Conservation (phyloP, 2,797 vertebrate species). For the Alauda arvensis region DNA sequence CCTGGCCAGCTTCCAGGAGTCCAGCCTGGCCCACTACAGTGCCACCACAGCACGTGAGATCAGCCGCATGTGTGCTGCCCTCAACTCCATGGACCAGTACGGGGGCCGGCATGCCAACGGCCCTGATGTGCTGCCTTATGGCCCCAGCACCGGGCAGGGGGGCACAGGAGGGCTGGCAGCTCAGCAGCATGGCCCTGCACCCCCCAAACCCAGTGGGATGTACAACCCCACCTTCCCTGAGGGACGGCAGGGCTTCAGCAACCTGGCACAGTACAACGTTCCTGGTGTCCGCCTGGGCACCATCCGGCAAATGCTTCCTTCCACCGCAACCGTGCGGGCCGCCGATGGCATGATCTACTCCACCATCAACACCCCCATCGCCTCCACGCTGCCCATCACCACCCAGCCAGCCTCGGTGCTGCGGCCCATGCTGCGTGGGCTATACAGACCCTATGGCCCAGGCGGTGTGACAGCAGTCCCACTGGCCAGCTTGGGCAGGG, state of each 20-base stretch:
- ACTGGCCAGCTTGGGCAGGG: constrained; percentile 86
- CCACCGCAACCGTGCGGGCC: constrained; percentile 83
- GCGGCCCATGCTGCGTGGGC: constrained; percentile 84
- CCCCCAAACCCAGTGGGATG: constrained; percentile 78
- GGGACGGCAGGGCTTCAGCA: constrained; percentile 83
- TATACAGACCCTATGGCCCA: constrained; percentile 87
- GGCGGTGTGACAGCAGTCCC: constrained; percentile 87
- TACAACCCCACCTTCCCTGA: constrained; percentile 86
- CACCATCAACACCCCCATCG: constrained; percentile 96
- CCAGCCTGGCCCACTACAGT: constrained; percentile 95
- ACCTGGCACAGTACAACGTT: constrained; percentile 73
- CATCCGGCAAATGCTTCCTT: constrained; percentile 88
- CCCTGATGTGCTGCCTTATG: constrained; percentile 85
- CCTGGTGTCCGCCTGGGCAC: constrained; percentile 82
- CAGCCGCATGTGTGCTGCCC: constrained; percentile 96
- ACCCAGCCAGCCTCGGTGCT: constrained; percentile 92
- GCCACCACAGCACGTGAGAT: constrained; percentile 97
- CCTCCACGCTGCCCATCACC: constrained; percentile 97
- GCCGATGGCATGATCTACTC: constrained; percentile 98
- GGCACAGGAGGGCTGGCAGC: not conserved
- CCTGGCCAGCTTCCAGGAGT: constrained; percentile 82
- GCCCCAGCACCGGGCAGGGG: constrained; percentile 22
- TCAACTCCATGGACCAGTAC: constrained; percentile 94
- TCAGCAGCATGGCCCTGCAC: constrained; percentile 12
- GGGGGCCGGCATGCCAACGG: constrained; percentile 83